Conservation (phyloP, 2,113 vertebrate genomes). For the Callorhinus ursinus region DNA sequence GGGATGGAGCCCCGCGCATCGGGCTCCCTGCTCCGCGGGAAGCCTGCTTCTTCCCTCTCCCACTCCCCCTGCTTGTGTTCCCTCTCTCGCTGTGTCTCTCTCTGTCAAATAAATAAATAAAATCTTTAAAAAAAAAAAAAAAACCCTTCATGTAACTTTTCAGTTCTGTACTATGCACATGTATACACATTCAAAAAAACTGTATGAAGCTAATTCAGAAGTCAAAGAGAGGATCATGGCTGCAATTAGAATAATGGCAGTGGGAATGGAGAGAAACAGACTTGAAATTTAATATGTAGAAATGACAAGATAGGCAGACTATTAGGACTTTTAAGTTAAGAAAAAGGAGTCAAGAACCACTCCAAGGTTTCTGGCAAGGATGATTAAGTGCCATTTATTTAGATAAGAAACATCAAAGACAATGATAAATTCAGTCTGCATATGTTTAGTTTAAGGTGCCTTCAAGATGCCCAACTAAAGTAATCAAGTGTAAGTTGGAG, state of each 20-base stretch:
- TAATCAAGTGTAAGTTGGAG: not conserved
- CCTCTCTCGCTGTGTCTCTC: too few relatives aligned
- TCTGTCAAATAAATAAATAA: too few relatives aligned
- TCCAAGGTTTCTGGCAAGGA: conserved; percentile 16
- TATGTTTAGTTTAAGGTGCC: conserved; percentile 4
- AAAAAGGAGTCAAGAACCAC: not conserved
- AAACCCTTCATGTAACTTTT: conserved; percentile 32
- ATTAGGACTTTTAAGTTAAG: not conserved
- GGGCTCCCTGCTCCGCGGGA: too few relatives aligned
- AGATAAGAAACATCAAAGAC: conserved; percentile 21
- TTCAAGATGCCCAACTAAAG: conserved; percentile 8
- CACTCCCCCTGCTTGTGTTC: too few relatives aligned
- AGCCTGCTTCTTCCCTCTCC: too few relatives aligned
- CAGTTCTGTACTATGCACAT: conserved; percentile 11
- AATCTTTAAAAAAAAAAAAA: too few relatives aligned
- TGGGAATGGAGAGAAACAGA: not conserved
- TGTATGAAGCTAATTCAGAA: conserved; percentile 42
- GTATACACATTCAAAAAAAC: not conserved
- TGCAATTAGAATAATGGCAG: conserved; percentile 15
- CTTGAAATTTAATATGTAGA: conserved; percentile 15
- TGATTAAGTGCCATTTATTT: not conserved
- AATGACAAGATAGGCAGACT: not conserved
- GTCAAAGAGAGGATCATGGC: not conserved
- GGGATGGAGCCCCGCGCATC: too few relatives aligned
- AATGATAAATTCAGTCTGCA: conserved; percentile 53